These are phyloP conservation scores for Cirrhinus molitorella DNA, from an alignment of 2,797 vertebrate species.

Conservation along the genomic window DNA sequence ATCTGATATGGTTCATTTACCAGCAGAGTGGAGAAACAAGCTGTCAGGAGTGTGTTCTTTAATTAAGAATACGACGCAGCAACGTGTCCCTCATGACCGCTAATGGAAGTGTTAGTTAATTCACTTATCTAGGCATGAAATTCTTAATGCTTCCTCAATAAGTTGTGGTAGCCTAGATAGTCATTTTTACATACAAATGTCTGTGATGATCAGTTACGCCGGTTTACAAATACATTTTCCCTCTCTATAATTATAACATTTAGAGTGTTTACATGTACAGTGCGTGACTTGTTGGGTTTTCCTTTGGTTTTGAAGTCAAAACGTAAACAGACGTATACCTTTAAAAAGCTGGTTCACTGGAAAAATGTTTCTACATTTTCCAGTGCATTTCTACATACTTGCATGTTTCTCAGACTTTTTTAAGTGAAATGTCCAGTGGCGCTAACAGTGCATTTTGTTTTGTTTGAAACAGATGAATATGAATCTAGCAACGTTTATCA, in stretches of 20 bases:
- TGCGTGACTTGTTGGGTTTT: background rate
- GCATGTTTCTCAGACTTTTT: background rate
- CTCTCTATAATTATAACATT: background rate
- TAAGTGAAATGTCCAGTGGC: background rate
- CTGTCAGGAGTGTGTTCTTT: constrained; percentile 86
- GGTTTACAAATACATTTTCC: background rate
- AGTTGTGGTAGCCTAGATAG: constrained; percentile 41
- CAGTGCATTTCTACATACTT: background rate
- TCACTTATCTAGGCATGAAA: constrained; percentile 66
- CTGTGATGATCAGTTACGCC: background rate
- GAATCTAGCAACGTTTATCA: no score
- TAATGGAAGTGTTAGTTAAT: constrained; percentile 85
- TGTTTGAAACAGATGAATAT: background rate
- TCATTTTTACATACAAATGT: constrained; percentile 49
- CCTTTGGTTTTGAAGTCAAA: background rate
- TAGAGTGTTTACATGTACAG: background rate
- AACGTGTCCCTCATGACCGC: constrained; percentile 85
- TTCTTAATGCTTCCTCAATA: constrained; percentile 53
- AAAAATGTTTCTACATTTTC: background rate
- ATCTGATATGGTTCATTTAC: constrained; percentile 95
- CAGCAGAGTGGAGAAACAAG: constrained; percentile 81
- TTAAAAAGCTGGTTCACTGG: background rate
- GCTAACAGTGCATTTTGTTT: background rate
- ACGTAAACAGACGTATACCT: background rate
- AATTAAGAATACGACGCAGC: constrained; percentile 90